Base-by-base conservation (phyloP, 2,113 vertebrate genomes). In the Passer montanus region DNA sequence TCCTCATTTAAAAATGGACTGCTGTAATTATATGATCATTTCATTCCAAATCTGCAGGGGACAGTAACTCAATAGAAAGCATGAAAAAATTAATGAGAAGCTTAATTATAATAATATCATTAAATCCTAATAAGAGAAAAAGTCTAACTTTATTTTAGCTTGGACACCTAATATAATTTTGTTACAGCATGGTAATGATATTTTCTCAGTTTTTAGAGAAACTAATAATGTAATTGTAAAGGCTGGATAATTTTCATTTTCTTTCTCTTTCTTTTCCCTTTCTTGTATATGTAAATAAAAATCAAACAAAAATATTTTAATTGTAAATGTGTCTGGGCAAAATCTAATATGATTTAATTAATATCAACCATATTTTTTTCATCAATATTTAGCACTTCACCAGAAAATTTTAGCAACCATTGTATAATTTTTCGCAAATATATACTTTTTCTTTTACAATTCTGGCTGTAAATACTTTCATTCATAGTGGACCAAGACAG, bases 71-170 rank as follows among this genome's bases (percentile, higher is more conserved):
- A 97, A 95, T 97, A 97, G 76, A 97, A 95, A 97, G 94, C 94
- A 86, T 87, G 96, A 92, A 97, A 96, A 98, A 98, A 97, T 96
- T 98, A 98, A 98, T 97, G 96, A 97, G 97, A 97, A 98, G 97
- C 93, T 97, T 98, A 98, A 98, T 98, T 98, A 97, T 97, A 98
- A 97, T 97, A 97, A 97, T 97, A 96, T 94, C 91, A 98, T 98
- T 98, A 98, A 97, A 98, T 97, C 87, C 95, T 97, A 97, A 97
- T 98, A 97, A 95, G 63, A 89, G 91, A 78, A 97, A 96, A 97
- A 97, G 76, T 81, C 95, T 89, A 95, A 87, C 82, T 98, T 97
- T 95, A 97, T 96, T 97, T 98, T 92, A 97, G 70, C 63, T 93
- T 95, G 78, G 84, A 89, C 52, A 80, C 56, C 77, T 93, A 95